Percentiles rank a stretch among this genome's conserved stretches.
These are phyloP conservation scores for Aptenodytes forsteri DNA, from an alignment of 2,113 vertebrate genomes.

Conservation along the genomic window DNA sequence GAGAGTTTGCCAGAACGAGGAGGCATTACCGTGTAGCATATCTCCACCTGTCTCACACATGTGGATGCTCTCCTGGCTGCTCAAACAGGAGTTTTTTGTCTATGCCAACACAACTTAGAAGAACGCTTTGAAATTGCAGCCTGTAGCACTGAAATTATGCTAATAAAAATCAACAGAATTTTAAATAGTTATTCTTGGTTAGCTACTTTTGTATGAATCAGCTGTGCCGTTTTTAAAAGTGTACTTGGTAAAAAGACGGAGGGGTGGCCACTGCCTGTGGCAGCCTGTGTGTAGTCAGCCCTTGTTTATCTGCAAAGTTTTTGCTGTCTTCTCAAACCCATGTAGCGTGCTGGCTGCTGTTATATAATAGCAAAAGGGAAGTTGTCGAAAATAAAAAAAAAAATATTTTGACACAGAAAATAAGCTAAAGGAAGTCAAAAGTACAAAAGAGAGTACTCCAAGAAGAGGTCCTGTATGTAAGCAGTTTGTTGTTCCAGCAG, in stretches of 20 bases:
- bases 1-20: neutral
- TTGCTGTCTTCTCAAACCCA: neutral
- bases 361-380: neutral
- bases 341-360: fast-evolving
- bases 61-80: neutral
- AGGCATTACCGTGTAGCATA: fast-evolving
- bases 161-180: neutral
- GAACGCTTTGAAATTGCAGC: neutral
- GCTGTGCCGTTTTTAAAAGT: neutral
- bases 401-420: neutral
- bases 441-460: neutral
- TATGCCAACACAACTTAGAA: neutral
- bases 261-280: neutral
- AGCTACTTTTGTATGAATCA: neutral
- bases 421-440: neutral
- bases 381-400: neutral
- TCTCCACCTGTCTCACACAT: neutral
- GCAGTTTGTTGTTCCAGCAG: neutral
- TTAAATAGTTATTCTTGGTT: neutral
- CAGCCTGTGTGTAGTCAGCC: neutral
- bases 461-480: neutral
- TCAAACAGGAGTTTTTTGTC: neutral
- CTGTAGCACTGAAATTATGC: neutral
- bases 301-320: neutral
- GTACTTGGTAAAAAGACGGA: neutral